Conservation (phyloP, 2,888 invertebrate genomes). For the Andrena marginata region DNA sequence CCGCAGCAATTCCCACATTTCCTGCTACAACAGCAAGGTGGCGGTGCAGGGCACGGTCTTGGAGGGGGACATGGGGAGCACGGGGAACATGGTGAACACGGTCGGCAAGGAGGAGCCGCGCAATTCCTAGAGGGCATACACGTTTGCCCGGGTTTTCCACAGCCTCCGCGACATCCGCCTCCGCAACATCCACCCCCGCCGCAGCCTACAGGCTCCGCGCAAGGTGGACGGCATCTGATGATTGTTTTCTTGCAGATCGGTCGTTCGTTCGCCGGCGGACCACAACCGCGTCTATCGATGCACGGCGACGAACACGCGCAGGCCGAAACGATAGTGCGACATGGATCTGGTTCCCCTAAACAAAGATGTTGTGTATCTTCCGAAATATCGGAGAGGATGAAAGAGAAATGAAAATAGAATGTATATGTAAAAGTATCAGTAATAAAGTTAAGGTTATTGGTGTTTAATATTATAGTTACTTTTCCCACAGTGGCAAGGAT, state of each 20-base stretch:
- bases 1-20: conserved; percentile 43
- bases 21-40: conserved; percentile 65
- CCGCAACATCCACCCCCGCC: conserved; percentile 79
- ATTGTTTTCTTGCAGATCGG: conserved; percentile 66
- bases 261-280: conserved; percentile 70
- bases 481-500: conserved; percentile 31
- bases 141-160: conserved; percentile 76
- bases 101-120: conserved; percentile 68
- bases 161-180: conserved; percentile 78
- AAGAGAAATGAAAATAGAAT: too few relatives aligned
- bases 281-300: conserved; percentile 68
- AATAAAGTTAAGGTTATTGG: background rate
- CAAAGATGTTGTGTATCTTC: background rate
- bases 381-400: too few relatives aligned
- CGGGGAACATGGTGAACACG: conserved; percentile 72
- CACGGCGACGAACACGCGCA: conserved; percentile 64
- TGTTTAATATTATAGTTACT: background rate
- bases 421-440: background rate
- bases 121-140: conserved; percentile 74
- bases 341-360: conserved; percentile 52
- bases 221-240: conserved; percentile 60
- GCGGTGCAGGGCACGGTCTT: conserved; percentile 64
- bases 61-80: conserved; percentile 61
- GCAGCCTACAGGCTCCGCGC: conserved; percentile 69
- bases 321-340: conserved; percentile 16